Evolutionary conservation across 2,113 vertebrate species (phyloP).

Genomic region (Ctenodactylus gundi): DNA sequence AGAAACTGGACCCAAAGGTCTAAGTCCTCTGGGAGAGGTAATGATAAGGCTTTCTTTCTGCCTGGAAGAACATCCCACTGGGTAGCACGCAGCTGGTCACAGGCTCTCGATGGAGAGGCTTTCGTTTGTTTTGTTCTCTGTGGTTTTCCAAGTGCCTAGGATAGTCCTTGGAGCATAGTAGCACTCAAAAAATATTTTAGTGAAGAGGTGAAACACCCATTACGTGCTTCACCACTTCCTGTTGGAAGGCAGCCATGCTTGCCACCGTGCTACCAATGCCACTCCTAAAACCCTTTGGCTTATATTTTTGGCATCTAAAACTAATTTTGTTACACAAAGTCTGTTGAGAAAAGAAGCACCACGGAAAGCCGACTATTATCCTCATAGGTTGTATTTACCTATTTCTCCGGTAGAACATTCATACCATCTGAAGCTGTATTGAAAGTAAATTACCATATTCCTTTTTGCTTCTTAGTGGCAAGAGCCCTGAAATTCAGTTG

Average conservation of each 20-base stretch:
- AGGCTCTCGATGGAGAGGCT: not conserved
- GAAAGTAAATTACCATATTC: not conserved
- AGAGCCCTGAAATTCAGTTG: slow-evolving; percentile 26
- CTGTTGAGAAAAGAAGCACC: not conserved
- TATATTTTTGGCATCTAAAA: not conserved
- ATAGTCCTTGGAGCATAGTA: not conserved
- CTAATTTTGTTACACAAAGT: not conserved
- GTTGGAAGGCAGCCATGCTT: slow-evolving; percentile 79
- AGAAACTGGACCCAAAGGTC: not conserved
- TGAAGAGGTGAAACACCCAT: not conserved
- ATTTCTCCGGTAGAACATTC: slow-evolving; percentile 34
- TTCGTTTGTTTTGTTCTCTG: not conserved
- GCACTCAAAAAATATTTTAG: not conserved
- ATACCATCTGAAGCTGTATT: slow-evolving; percentile 32
- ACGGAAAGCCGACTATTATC: not conserved
- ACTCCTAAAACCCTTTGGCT: not conserved
- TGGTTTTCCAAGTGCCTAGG: not conserved
- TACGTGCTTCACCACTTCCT: not conserved
- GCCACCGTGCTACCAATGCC: slow-evolving; percentile 74
- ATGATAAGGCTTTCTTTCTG: not conserved
- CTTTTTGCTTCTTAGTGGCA: slow-evolving; percentile 20
- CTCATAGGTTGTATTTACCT: not conserved
- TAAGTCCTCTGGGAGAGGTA: not conserved
- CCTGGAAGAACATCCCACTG: not conserved
- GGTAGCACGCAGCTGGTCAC: not conserved